phyloP scores from a whole-genome alignment of 1,140 invertebrate genomes.

The Cotesia glomerata region DNA sequence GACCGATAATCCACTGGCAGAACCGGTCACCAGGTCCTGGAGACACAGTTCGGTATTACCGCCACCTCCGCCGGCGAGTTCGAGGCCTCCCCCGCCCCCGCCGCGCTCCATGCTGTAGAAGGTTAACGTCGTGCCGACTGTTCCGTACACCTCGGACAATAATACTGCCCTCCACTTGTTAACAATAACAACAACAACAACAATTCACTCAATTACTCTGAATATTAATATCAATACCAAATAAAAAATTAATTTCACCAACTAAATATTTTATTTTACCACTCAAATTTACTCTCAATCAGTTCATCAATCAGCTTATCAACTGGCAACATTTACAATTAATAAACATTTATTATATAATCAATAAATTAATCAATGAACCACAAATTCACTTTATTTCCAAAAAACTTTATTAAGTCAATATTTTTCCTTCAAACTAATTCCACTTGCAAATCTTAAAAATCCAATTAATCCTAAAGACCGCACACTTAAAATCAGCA shows the following conservation, averaged over 20 bases:
- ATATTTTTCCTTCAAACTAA: too few relatives aligned
- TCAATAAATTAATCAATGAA: too few relatives aligned
- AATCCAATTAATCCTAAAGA: too few relatives aligned
- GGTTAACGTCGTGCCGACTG: constrained; percentile 62
- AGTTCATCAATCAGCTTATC: too few relatives aligned
- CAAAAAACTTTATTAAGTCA: too few relatives aligned
- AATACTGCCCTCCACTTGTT: not conserved
- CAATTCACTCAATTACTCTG: not conserved
- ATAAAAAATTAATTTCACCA: not conserved
- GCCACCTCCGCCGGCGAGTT: constrained; percentile 66
- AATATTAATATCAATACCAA: not conserved
- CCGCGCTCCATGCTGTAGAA: constrained; percentile 62
- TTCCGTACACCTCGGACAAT: constrained; percentile 31
- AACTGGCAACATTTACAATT: too few relatives aligned
- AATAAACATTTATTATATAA: too few relatives aligned
- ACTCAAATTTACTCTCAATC: too few relatives aligned
- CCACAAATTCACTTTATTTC: too few relatives aligned
- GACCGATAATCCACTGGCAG: constrained; percentile 50
- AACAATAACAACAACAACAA: not conserved
- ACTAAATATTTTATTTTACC: not conserved
- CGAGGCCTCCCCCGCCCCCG: constrained; percentile 61
- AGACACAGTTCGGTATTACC: constrained; percentile 72
- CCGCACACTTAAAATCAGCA: too few relatives aligned
- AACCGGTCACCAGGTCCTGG: constrained; percentile 72
- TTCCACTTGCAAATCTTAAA: too few relatives aligned